Evolutionary conservation across 2,113 vertebrate species (phyloP).

Genomic region (cat (Felis catus)): F.catus_Fca126_mat1.0 CM031416.1:37491001-37491500

Average conservation of each 20-base stretch:
- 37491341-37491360: constrained; percentile 17
- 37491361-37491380: background rate
- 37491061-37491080: too few species aligned
- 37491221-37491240: too few species aligned
- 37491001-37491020: background rate
- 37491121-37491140: too few species aligned
- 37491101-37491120: too few species aligned
- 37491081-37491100: too few species aligned
- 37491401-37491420: background rate
- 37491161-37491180: too few species aligned
- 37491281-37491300: background rate
- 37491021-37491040: background rate
- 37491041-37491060: background rate
- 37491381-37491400: background rate
- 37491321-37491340: background rate
- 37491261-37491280: background rate
- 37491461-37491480: background rate
- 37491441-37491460: background rate
- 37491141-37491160: too few species aligned
- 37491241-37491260: background rate
- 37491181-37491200: too few species aligned
- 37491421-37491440: background rate
- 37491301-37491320: background rate
- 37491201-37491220: too few species aligned
- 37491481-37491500: background rate